Evolutionary conservation across 2,113 vertebrate genomes (phyloP), one percentile per base, ranked within the genome.

Genomic region (Eleginops maclovinus): DNA sequence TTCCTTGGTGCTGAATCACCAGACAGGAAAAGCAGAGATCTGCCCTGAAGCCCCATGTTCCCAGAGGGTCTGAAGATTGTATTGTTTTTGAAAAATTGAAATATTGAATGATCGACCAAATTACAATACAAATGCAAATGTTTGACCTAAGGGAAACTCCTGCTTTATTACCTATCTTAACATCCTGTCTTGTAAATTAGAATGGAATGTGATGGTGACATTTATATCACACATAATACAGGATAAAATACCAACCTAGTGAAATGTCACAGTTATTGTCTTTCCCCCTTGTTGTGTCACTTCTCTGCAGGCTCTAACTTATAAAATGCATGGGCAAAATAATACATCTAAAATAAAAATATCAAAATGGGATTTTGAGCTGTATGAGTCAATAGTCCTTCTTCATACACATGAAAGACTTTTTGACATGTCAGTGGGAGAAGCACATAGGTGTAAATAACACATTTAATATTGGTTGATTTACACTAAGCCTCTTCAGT

Each of bases 51-150:
- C n/a, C n/a, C 21, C 19, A 24, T 12, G 47, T 28, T 69, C 46
- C 4, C 11, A 60, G 21, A 59, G 9, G 22, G 43, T 10, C 31
- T 9, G n/a, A 55, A 21, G 10, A 19, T 72, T 68, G 31, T 36
- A 36, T 36, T 36, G 31, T 36, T 36, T 5, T 5, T 36, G 8
- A 36, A 36, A 8, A 36, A 36, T 36, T 36, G 7, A 36, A 43
- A 58, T 40, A 56, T 55, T 50, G 26, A 40, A 41, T 60, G 40
- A 22, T 69, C 43, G 5, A 47, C 21, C 46, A 72, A 72, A 55
- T 28, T 16, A 66, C 36, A 44, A 36, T 17, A 68, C 28, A 51
- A 31, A 73, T 9, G 44, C 2, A 54, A 63, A 63, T 66, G 0
- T 66, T 54, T n/a, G n/a, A 40, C 71, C 55, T 47, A 9, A 8